Conservation (phyloP, 2,888 invertebrate genomes). For the Syrphus vitripennis region DNA sequence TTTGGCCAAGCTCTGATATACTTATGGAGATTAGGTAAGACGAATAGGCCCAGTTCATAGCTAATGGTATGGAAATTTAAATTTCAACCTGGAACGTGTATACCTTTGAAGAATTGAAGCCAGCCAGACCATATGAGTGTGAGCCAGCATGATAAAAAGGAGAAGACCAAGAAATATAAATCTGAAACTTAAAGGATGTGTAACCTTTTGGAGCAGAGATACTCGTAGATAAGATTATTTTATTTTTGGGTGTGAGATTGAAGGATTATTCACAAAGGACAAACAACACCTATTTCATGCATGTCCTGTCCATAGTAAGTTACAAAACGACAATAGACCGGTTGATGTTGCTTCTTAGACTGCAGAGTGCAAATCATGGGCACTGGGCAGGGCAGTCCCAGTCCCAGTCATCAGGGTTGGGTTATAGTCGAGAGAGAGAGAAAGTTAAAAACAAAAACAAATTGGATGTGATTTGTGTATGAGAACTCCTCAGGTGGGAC, state of each 20-base stretch:
- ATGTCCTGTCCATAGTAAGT: too few species aligned
- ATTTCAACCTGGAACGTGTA: conserved; percentile 38
- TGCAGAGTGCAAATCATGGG: too few species aligned
- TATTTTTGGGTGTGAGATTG: conserved; percentile 50
- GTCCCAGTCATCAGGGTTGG: too few species aligned
- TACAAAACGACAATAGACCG: conserved; percentile 32
- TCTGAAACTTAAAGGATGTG: conserved; percentile 40
- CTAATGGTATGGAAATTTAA: conserved; percentile 67
- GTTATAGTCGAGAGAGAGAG: not conserved
- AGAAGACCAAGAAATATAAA: conserved; percentile 1
- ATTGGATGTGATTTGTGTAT: conserved; percentile 57
- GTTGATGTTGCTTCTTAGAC: too few species aligned
- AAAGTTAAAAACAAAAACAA: not conserved
- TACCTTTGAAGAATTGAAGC: too few species aligned
- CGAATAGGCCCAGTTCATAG: conserved; percentile 65
- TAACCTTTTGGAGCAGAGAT: conserved; percentile 36
- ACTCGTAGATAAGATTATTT: conserved; percentile 59
- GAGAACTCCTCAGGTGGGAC: conserved; percentile 46
- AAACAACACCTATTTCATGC: conserved; percentile 63
- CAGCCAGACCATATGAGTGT: not conserved
- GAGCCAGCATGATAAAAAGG: not conserved
- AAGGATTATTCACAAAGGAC: conserved; percentile 51
- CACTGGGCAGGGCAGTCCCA: too few species aligned
- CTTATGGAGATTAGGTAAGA: conserved; percentile 67
- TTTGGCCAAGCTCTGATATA: conserved; percentile 28